These are phyloP conservation scores for Brachylomia viminalis DNA, from an alignment of 2,888 invertebrate genomes.

Conservation along the genomic window DNA sequence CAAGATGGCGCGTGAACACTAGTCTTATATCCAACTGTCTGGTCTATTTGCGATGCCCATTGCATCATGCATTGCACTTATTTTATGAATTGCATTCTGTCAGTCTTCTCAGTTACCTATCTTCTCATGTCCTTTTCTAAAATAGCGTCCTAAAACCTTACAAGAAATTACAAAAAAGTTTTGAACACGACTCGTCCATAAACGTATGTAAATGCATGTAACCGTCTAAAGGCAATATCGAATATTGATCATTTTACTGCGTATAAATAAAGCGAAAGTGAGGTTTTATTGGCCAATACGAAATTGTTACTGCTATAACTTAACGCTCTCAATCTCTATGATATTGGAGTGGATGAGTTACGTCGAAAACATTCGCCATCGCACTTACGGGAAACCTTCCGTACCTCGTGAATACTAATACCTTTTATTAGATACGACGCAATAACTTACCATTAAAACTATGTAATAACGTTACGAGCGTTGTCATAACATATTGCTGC, in stretches of 20 bases:
- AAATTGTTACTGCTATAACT: conserved; percentile 89
- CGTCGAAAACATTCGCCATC: conserved; percentile 80
- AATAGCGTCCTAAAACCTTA: conserved; percentile 1
- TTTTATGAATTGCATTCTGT: not conserved
- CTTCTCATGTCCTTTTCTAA: not conserved
- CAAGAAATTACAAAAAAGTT: conserved; percentile 51
- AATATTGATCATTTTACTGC: conserved; percentile 89
- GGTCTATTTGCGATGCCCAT: not conserved
- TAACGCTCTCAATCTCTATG: conserved; percentile 85
- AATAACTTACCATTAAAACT: conserved; percentile 74
- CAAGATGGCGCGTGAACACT: not conserved
- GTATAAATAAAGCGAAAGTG: conserved; percentile 89
- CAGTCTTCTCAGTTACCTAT: too few species aligned
- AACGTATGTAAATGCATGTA: conserved; percentile 66
- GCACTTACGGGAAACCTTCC: conserved; percentile 72
- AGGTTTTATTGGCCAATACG: conserved; percentile 89
- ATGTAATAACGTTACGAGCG: conserved; percentile 61
- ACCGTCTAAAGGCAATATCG: conserved; percentile 82
- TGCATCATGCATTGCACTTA: not conserved
- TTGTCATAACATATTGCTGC: conserved; percentile 52
- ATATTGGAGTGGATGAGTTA: conserved; percentile 88
- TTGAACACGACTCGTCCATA: conserved; percentile 61
- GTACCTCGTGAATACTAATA: conserved; percentile 80
- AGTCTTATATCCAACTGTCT: not conserved
- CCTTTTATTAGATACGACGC: conserved; percentile 74